Base-by-base conservation (phyloP, 64 coral and sea anemone genomes). In the Dendronephthya gigantea region DNA sequence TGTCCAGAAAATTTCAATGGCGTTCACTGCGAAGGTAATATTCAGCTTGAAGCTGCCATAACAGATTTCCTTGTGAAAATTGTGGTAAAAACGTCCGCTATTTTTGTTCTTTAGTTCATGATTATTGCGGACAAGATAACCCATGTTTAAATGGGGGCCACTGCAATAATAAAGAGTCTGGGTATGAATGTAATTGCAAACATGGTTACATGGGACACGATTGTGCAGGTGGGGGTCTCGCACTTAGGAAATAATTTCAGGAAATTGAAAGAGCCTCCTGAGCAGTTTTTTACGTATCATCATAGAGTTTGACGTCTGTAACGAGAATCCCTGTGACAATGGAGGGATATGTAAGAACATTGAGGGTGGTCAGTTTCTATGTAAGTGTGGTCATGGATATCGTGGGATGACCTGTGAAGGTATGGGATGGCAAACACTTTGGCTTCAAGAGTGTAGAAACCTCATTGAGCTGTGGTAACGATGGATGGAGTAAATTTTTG, bases 281-380 rank as follows among this genome's bases (percentile, higher is more conserved):
- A 62, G 25, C 17, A 23, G 23, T 4, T 62, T 19, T 62, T 22
- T 6, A 27, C 25, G 25, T 27, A 62, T 62, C 17, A 23, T 62
- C 25, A 15, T 79, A 79, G 72, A 79, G 17, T 39, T 79, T 34
- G 72, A 79, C 36, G 72, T 79, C 6, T 79, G 72, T 79, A 29
- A 79, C 37, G 32, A 79, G 72, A 79, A 79, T 79, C 72, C 72
- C 9, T 79, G 72, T 79, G 72, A 79, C 15, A 79, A 79, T 79
- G 72, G 72, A 10, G 72, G 72, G 32, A 79, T 39, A 19, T 79
- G 72, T 79, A 79, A 19, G 15, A 79, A 79, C 36, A 79, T 79
- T 39, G 72, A 39, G 36, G 32, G 36, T 15, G 29, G 29, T 36
- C 72, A 79, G 72, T 79, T 79, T 79, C 12, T 29, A 33, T 79